phyloP scores from a whole-genome alignment of 1,140 invertebrate species.

The Cydia amplana region DNA sequence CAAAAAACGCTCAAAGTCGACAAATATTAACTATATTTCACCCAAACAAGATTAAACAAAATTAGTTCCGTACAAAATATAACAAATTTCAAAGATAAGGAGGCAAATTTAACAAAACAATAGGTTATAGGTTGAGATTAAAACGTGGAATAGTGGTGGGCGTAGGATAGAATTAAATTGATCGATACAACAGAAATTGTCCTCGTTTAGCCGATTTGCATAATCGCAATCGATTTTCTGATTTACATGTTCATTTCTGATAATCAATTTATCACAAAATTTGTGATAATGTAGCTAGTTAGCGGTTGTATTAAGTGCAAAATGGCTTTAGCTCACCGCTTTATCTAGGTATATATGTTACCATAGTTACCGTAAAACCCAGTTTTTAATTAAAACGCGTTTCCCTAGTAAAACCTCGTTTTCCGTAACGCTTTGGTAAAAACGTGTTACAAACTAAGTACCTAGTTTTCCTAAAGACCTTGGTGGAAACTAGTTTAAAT shows the following conservation, averaged over 20 bases:
- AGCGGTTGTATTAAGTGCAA: no score
- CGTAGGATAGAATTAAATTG: background rate
- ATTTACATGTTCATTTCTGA: conserved; percentile 1
- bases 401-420: no score
- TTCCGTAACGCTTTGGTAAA: no score
- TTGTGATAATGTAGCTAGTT: no score
- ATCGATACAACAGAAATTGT: background rate
- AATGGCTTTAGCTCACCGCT: no score
- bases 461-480: no score
- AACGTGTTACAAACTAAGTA: no score
- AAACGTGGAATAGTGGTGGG: background rate
- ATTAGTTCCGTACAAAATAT: background rate
- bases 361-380: no score
- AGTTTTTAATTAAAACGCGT: no score
- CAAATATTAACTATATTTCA: background rate
- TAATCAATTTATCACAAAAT: background rate
- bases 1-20: background rate
- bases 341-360: no score
- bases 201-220: conserved; percentile 6
- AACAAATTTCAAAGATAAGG: conserved; percentile 1
- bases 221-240: background rate
- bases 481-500: no score
- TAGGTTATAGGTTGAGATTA: background rate
- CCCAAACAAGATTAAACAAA: background rate
- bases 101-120: background rate